Evolutionary conservation across 1,140 invertebrate species (phyloP).

Genomic region (Euborellia annulipes): DNA sequence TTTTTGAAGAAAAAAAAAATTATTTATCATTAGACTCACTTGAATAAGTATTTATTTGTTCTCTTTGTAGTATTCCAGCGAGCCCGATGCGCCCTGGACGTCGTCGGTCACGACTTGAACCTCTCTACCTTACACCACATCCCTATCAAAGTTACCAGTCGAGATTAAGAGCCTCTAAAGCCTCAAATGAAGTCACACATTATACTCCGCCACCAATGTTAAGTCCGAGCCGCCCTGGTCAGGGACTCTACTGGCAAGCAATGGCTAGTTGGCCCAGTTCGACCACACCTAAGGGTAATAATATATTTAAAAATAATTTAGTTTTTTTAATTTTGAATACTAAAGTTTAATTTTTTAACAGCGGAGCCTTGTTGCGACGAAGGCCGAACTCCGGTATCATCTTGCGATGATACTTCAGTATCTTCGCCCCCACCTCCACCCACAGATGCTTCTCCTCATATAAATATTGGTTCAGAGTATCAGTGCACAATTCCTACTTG

Average conservation of each 20-base stretch:
- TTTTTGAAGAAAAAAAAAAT: slow-evolving; percentile 1
- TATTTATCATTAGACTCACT: background rate
- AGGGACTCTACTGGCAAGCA: slow-evolving; percentile 60
- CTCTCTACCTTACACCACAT: slow-evolving; percentile 35
- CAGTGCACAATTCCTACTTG: slow-evolving; percentile 66
- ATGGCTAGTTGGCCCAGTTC: slow-evolving; percentile 19
- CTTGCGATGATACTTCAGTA: too few species aligned
- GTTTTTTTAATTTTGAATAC: too few species aligned
- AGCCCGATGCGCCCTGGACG: slow-evolving; percentile 43
- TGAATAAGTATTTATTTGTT: too few species aligned
- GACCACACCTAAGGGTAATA: slow-evolving; percentile 11
- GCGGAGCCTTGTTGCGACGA: too few species aligned
- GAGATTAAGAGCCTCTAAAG: slow-evolving; percentile 36
- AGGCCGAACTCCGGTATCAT: too few species aligned
- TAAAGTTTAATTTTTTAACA: too few species aligned
- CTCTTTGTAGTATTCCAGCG: slow-evolving; percentile 34
- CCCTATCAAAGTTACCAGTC: slow-evolving; percentile 33
- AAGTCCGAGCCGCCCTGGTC: slow-evolving; percentile 70
- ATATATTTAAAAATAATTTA: background rate
- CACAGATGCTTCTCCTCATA: slow-evolving; percentile 41
- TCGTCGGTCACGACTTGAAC: slow-evolving; percentile 45
- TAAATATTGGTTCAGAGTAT: slow-evolving; percentile 80
- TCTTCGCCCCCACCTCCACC: too few species aligned
- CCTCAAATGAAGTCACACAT: slow-evolving; percentile 29
- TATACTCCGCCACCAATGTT: slow-evolving; percentile 88